Evolutionary conservation across 2,113 vertebrate species (phyloP).

Genomic region (Steatornis caripensis): DNA sequence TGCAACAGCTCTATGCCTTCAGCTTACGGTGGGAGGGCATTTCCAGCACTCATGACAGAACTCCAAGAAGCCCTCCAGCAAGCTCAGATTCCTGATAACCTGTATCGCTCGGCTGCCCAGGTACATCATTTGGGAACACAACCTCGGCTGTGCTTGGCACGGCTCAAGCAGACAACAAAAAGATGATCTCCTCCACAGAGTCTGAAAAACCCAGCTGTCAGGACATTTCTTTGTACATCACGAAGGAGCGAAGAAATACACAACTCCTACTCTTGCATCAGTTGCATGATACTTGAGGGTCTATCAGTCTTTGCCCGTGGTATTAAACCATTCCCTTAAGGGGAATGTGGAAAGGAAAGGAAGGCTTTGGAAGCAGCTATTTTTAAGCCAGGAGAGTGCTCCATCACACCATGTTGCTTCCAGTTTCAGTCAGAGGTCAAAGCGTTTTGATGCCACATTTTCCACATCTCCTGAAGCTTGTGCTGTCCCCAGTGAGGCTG

Average conservation of each 20-base stretch:
- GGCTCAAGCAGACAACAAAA: not conserved
- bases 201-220: not conserved
- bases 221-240: not conserved
- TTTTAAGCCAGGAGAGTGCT: not conserved
- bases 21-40: not conserved
- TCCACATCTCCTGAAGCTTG: not conserved
- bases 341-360: not conserved
- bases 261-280: not conserved
- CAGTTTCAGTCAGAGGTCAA: not conserved
- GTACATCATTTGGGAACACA: not conserved
- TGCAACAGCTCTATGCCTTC: not conserved
- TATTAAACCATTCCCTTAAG: not conserved
- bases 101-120: not conserved
- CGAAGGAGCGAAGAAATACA: not conserved
- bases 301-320: not conserved
- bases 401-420: not conserved
- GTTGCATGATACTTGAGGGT: not conserved
- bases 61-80: not conserved
- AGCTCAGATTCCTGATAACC: not conserved
- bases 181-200: not conserved
- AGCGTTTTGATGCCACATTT: not conserved
- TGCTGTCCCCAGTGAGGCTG: not conserved
- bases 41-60: not conserved
- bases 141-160: not conserved
- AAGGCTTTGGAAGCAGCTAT: not conserved